Evolutionary conservation across 2,797 vertebrate genomes (phyloP).

Genomic region (Hemibagrus guttatus): DNA sequence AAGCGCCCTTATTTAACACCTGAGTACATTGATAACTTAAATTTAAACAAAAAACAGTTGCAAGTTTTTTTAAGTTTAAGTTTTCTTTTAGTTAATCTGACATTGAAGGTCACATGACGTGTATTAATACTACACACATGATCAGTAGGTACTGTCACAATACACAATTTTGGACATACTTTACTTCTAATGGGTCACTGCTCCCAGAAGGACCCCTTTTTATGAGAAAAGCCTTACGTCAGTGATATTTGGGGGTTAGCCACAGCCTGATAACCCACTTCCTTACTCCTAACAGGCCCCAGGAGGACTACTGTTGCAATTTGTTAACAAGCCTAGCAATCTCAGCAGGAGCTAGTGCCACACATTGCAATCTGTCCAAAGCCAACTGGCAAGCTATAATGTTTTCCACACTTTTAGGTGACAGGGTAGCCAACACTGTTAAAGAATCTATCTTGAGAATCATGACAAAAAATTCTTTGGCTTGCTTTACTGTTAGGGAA

Average conservation of each 20-base stretch:
- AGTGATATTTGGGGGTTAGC: neutral
- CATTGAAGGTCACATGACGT: no score
- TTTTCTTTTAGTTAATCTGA: no score
- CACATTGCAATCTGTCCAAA: conserved; percentile 1
- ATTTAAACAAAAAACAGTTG: no score
- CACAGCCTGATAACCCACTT: conserved; percentile 9
- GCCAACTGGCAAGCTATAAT: neutral
- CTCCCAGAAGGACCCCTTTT: neutral
- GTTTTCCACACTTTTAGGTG: neutral
- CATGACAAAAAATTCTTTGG: neutral
- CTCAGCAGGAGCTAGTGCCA: neutral
- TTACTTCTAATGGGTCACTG: neutral
- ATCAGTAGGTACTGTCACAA: no score
- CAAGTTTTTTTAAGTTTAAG: no score
- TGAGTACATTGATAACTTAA: no score
- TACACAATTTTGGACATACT: neutral
- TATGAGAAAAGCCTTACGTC: conserved; percentile 4
- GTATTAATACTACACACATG: no score
- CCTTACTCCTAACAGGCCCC: conserved; percentile 3
- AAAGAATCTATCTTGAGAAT: neutral
- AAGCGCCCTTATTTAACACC: no score
- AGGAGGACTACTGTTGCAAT: conserved; percentile 15
- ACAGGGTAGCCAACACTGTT: neutral
- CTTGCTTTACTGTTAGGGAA: neutral
- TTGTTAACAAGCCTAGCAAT: conserved; percentile 10